These are phyloP conservation scores for Chiroxiphia lanceolata DNA, from an alignment of 2,797 vertebrate genomes.

Conservation along the genomic window DNA sequence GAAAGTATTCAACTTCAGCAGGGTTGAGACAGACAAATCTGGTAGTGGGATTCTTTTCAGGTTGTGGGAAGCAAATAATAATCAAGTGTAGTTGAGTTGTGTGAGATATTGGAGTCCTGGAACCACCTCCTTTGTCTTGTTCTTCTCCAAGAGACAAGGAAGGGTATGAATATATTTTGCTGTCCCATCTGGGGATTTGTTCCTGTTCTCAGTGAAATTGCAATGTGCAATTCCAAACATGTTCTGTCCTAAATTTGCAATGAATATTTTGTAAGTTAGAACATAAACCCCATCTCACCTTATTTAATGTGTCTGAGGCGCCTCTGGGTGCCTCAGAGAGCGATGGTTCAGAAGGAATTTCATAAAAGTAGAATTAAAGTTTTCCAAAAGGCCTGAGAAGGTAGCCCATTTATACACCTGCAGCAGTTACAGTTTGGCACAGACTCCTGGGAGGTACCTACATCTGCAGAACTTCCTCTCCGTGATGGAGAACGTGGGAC, in stretches of 20 bases:
- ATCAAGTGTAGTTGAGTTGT: conserved; percentile 65
- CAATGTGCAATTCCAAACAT: neutral
- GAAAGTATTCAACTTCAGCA: conserved; percentile 65
- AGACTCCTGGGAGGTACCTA: neutral
- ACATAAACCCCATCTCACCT: neutral
- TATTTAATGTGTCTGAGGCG: neutral
- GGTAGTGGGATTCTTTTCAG: conserved; percentile 62
- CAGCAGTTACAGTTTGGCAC: neutral
- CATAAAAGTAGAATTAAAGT: neutral
- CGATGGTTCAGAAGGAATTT: neutral
- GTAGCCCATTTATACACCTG: neutral
- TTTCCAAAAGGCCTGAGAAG: neutral
- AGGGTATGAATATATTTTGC: neutral
- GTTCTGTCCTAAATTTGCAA: neutral
- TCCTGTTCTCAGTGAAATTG: neutral
- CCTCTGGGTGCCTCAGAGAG: neutral
- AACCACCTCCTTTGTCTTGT: conserved; percentile 35
- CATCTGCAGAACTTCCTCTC: neutral
- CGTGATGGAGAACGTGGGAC: neutral
- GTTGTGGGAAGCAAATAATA: conserved; percentile 56
- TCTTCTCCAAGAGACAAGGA: conserved; percentile 16
- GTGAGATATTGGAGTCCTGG: conserved; percentile 26
- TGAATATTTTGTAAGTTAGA: neutral
- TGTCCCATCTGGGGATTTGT: neutral
- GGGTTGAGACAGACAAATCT: conserved; percentile 66